Conservation (phyloP, 2,113 vertebrate genomes). For the Lagopus muta region DNA sequence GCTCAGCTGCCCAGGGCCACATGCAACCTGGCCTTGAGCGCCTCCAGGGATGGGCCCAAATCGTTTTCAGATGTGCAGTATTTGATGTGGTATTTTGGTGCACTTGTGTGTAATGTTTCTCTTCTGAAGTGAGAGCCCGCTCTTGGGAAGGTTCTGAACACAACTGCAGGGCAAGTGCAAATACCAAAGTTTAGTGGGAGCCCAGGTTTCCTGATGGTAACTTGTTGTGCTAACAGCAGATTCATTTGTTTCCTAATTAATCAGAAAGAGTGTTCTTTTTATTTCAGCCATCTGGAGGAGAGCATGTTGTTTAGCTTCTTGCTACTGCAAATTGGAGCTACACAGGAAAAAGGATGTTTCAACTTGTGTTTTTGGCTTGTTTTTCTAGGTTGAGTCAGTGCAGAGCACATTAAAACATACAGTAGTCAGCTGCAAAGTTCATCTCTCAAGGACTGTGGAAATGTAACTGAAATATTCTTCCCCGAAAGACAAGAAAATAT, state of each 20-base stretch:
- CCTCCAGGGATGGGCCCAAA: neutral
- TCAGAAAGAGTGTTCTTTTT: conserved; percentile 76
- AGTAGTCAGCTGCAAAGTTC: conserved; percentile 24
- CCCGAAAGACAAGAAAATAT: neutral
- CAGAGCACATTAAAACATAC: conserved; percentile 31
- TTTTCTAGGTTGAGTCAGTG: conserved; percentile 61
- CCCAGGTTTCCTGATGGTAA: conserved; percentile 62
- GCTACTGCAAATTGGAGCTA: conserved; percentile 66
- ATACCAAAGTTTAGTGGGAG: conserved; percentile 29
- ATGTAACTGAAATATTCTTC: neutral
- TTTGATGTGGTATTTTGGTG: neutral
- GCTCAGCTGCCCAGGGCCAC: neutral
- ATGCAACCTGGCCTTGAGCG: neutral
- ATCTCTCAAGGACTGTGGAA: conserved; percentile 4
- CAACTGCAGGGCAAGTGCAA: neutral
- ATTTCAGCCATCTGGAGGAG: conserved; percentile 76
- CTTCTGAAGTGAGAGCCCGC: neutral
- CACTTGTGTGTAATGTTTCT: neutral
- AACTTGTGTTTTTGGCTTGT: conserved; percentile 70
- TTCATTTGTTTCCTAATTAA: conserved; percentile 78
- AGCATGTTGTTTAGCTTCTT: conserved; percentile 76
- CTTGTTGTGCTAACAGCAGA: conserved; percentile 77
- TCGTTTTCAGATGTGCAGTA: neutral
- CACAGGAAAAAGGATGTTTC: conserved; percentile 70
- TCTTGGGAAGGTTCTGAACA: neutral